Conservation (phyloP, 2,888 invertebrate genomes). For the Imbricaverruca yamaguchii region DNA sequence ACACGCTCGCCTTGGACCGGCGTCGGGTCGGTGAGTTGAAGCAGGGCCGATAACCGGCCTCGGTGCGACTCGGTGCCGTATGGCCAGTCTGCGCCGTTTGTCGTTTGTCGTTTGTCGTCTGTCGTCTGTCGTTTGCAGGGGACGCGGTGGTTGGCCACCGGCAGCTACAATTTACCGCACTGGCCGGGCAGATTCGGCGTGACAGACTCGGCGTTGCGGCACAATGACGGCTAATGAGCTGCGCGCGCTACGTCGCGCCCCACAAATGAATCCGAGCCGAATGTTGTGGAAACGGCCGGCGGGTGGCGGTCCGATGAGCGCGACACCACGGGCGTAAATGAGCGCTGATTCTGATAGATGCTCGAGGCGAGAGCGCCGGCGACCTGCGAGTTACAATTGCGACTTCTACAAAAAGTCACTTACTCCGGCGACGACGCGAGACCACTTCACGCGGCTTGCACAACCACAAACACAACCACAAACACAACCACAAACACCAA, state of each 20-base stretch:
- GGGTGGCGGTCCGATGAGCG: background rate
- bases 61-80: too few relatives aligned
- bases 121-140: too few relatives aligned
- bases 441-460: background rate
- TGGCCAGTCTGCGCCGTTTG: too few relatives aligned
- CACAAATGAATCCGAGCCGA: background rate
- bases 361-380: background rate
- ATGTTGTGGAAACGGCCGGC: constrained; percentile 8
- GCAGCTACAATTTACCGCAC: background rate
- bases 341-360: background rate
- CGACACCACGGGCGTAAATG: background rate
- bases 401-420: constrained; percentile 1
- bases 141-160: too few relatives aligned
- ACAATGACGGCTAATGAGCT: constrained; percentile 5
- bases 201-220: background rate
- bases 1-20: too few relatives aligned
- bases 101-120: too few relatives aligned
- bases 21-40: too few relatives aligned
- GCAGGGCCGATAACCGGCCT: too few relatives aligned
- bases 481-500: background rate
- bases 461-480: background rate
- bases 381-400: background rate
- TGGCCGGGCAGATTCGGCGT: background rate
- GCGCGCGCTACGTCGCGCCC: background rate
- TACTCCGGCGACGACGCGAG: background rate